These are phyloP conservation scores for Myiothlypis chrysogaster DNA, from an alignment of 2,797 vertebrate genomes.

Conservation along the genomic window DNA sequence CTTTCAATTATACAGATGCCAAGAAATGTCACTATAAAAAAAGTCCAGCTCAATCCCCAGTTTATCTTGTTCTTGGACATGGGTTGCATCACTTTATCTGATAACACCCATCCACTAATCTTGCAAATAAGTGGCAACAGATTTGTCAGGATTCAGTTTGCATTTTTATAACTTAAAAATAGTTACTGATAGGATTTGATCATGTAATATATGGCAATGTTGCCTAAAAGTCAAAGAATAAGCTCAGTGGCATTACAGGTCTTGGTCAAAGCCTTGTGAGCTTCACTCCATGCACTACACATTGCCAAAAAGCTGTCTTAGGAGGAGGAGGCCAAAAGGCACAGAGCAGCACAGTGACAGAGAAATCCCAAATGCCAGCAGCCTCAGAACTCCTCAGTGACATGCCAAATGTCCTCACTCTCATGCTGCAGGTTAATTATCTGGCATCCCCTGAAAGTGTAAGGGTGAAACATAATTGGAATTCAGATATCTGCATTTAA, in stretches of 20 bases:
- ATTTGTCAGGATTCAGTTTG: neutral
- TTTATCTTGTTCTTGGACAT: neutral
- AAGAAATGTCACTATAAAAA: neutral
- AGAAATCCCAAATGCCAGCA: neutral
- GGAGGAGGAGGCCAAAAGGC: neutral
- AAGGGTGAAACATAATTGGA: constrained; percentile 4
- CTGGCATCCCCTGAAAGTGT: neutral
- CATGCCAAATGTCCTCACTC: neutral
- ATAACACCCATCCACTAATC: accelerated
- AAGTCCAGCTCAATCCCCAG: neutral
- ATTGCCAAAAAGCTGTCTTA: neutral
- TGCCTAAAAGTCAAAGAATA: neutral
- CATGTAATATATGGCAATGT: neutral
- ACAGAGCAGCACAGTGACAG: neutral
- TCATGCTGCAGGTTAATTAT: neutral
- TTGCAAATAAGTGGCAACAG: neutral
- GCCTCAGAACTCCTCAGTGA: neutral
- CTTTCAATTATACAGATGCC: neutral
- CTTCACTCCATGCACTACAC: neutral
- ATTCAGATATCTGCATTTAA: constrained; percentile 20
- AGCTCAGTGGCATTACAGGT: neutral
- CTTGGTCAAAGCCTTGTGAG: neutral
- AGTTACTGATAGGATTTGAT: neutral
- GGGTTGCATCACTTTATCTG: neutral
- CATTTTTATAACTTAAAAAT: neutral